Evolutionary conservation across 2,888 invertebrate species (phyloP), one percentile per base, ranked within the genome.

Genomic region (Rotaria sp.): DNA sequence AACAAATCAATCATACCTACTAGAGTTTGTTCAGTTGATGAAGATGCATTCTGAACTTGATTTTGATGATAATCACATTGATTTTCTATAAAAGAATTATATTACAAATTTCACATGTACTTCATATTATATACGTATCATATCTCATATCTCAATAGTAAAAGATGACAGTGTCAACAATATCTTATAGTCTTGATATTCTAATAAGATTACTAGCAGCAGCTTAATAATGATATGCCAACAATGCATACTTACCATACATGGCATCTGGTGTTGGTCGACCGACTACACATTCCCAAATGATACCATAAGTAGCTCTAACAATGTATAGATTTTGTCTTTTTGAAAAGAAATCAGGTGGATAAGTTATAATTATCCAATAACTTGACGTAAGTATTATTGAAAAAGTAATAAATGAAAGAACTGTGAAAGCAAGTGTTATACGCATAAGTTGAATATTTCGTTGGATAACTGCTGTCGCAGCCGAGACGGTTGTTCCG

Each of bases 331-430:
- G 2, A 15, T 80, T 41, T 1, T 80, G 45, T 80, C 45, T 41
- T 26, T 11, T 15, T 3, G 26, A 24, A 26, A 26, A 80, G 7
- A 80, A 80, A 15, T n/a, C 80, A 41, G 80, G 13, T 26, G 80
- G 80, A 80, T 80, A 80, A 3, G 80, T 45, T 4, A 80, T 26
- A 13, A 45, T n/a, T 26, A 80, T 18, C 80, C 80, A 80, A 45
- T 45, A 45, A n/a, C 80, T 80, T 45, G 80, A 80, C 26, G 45
- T 45, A 13, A 80, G 15, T 41, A n/a, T 24, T 8, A 80, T 80
- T 80, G 45, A 80, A 45, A 80, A 80, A 26, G 45, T 80, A 45
- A 80, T n/a, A n/a, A 80, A 80, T 41, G 45, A 45, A 45, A 80
- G 26, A 45, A 45, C 8, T 3, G 80, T 80, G 8, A 80, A 4